Conservation (phyloP, 2,797 vertebrate species). For the Gallinago stenura region DNA sequence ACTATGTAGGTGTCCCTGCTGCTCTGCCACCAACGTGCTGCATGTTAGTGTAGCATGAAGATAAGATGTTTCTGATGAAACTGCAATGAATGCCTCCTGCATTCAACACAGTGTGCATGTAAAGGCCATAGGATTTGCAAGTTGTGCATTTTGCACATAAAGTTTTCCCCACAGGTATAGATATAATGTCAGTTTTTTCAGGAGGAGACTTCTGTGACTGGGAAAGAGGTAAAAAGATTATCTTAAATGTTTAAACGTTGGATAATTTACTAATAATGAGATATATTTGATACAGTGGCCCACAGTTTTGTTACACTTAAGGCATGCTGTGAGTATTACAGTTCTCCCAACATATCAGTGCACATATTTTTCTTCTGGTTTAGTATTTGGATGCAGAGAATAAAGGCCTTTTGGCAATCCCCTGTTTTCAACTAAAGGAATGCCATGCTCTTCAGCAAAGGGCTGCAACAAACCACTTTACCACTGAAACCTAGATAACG, state of each 20-base stretch:
- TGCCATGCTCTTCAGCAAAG: not conserved
- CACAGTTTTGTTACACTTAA: not conserved
- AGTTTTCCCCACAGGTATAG: not conserved
- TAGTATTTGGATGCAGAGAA: not conserved
- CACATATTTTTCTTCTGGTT: not conserved
- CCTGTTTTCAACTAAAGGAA: not conserved
- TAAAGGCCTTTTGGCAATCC: not conserved
- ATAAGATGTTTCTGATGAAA: not conserved
- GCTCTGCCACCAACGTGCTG: not conserved
- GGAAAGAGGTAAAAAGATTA: not conserved
- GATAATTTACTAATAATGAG: not conserved
- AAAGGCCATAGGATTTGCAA: not conserved
- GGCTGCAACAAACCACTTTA: not conserved
- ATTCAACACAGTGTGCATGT: accelerated
- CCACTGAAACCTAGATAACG: not conserved
- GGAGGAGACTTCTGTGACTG: not conserved
- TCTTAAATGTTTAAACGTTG: not conserved
- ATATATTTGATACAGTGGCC: not conserved
- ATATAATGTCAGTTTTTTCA: not conserved
- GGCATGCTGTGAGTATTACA: not conserved
- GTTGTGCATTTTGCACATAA: not conserved
- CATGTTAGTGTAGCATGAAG: not conserved
- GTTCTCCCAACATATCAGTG: not conserved
- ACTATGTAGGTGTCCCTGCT: not conserved
- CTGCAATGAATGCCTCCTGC: not conserved